phyloP scores from a whole-genome alignment of 2,888 invertebrate genomes.

The Unio pictorum region DNA sequence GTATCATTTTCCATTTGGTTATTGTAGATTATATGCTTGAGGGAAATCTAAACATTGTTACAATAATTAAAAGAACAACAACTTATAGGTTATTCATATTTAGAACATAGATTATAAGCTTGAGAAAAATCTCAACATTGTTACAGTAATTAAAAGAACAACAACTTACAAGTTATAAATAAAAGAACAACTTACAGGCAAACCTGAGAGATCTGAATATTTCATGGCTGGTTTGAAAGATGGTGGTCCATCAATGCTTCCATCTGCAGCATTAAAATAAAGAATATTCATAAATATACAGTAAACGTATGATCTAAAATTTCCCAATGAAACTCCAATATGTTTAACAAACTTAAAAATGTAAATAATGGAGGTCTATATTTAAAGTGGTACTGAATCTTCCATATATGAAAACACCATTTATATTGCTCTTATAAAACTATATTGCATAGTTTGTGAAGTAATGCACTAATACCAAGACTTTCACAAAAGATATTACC shows the following conservation, averaged over 20 bases:
- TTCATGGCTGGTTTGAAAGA: conserved; percentile 92
- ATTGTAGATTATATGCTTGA: too few relatives aligned
- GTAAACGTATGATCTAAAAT: conserved; percentile 3
- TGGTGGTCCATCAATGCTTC: conserved; percentile 91
- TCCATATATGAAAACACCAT: too few relatives aligned
- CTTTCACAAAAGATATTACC: too few relatives aligned
- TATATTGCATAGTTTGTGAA: too few relatives aligned
- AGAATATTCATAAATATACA: not conserved
- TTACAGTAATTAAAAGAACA: not conserved
- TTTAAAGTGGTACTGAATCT: too few relatives aligned
- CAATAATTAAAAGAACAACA: not conserved
- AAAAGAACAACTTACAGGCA: conserved; percentile 75
- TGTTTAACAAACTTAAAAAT: too few relatives aligned
- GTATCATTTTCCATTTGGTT: too few relatives aligned
- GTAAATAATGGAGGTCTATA: too few relatives aligned
- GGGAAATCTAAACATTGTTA: not conserved
- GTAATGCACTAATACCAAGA: too few relatives aligned
- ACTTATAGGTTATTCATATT: conserved; percentile 34
- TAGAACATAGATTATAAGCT: too few relatives aligned
- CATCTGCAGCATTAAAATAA: conserved; percentile 76
- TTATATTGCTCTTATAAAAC: too few relatives aligned
- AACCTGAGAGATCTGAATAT: conserved; percentile 92
- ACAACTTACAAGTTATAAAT: conserved; percentile 74
- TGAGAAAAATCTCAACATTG: not conserved
- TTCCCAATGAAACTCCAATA: not conserved